These are phyloP conservation scores for Clusia tigrina DNA, from an alignment of 2,888 invertebrate genomes.

Conservation along the genomic window DNA sequence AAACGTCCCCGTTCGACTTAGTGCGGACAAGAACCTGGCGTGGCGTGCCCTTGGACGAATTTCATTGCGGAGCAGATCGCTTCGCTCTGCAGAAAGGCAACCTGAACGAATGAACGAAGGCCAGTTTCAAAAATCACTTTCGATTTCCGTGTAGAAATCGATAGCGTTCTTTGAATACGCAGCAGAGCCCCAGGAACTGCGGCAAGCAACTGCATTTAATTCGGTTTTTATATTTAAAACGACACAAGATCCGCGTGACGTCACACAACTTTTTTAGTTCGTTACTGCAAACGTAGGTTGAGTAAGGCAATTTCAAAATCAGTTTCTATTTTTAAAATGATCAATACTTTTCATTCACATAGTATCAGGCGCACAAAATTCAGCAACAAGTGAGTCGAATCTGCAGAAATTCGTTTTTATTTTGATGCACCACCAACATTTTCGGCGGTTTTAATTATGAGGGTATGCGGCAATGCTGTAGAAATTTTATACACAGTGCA, in stretches of 20 bases:
- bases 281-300: slow-evolving; percentile 14
- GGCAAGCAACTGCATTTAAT: neutral
- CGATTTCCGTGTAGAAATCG: slow-evolving; percentile 60
- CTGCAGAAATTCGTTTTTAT: neutral
- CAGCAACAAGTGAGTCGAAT: neutral
- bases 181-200: slow-evolving; percentile 46
- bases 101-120: neutral
- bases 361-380: slow-evolving; percentile 49
- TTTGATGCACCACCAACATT: neutral
- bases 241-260: neutral
- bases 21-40: slow-evolving; percentile 39
- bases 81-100: neutral
- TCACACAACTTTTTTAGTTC: neutral
- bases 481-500: too few species aligned
- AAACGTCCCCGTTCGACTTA: slow-evolving; percentile 38
- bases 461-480: too few species aligned
- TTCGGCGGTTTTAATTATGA: neutral
- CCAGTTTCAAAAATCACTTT: slow-evolving; percentile 44
- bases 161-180: slow-evolving; percentile 53
- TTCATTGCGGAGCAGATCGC: neutral
- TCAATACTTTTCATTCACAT: slow-evolving; percentile 58
- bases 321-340: slow-evolving; percentile 58
- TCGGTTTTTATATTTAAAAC: neutral
- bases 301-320: slow-evolving; percentile 29
- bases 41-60: too few species aligned